These are phyloP conservation scores for Jaculus jaculus DNA, from an alignment of 2,113 vertebrate genomes.

Conservation along the genomic window DNA sequence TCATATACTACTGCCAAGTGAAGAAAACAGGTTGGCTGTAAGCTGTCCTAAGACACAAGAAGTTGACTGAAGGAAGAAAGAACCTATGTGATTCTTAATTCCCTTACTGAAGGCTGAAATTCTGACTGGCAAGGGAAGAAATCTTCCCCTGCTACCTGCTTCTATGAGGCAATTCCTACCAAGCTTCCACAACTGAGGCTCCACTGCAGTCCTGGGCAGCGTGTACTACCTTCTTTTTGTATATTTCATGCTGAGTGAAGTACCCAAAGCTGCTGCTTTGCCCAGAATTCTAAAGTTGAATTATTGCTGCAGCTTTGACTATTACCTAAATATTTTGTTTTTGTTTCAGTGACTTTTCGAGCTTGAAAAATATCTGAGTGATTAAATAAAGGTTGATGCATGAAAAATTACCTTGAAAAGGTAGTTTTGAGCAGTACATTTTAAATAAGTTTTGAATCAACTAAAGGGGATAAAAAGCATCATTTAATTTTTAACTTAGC, in stretches of 20 bases:
- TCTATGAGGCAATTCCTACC: background rate
- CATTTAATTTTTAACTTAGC: constrained; percentile 20
- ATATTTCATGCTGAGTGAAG: background rate
- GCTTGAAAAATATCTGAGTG: constrained; percentile 31
- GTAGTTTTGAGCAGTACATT: background rate
- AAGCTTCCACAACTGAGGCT: background rate
- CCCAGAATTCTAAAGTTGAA: background rate
- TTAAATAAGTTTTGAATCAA: constrained; percentile 9
- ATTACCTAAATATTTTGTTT: background rate
- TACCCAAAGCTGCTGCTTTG: background rate
- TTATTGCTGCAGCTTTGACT: background rate
- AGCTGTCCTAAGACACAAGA: background rate
- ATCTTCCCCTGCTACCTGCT: background rate
- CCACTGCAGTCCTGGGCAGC: no score
- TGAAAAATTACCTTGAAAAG: constrained; percentile 16
- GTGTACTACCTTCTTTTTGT: background rate
- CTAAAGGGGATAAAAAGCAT: constrained; percentile 42
- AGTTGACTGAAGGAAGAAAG: background rate
- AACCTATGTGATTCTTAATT: background rate
- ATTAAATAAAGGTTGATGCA: constrained; percentile 22
- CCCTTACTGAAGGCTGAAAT: background rate
- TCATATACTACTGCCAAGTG: background rate
- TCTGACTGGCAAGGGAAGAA: background rate
- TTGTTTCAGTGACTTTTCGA: constrained; percentile 44
- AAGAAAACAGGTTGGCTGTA: background rate